Evolutionary conservation across 2,797 vertebrate species (phyloP).

Genomic region (Sebastes cheni): DNA sequence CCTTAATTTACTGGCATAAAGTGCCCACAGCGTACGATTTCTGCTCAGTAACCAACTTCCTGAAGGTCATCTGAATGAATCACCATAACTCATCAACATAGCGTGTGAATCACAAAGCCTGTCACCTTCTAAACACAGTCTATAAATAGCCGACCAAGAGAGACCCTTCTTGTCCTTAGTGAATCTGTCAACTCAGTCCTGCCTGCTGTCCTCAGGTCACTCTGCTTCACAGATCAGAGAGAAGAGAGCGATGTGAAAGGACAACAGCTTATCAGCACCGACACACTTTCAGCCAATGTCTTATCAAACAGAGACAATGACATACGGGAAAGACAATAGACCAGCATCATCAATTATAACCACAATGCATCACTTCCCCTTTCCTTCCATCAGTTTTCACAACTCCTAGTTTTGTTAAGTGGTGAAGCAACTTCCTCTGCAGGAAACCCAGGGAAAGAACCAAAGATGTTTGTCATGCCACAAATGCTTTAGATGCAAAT

Average conservation of each 20-base stretch:
- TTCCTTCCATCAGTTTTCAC: constrained; percentile 67
- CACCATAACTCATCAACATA: constrained; percentile 34
- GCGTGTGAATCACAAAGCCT: constrained; percentile 42
- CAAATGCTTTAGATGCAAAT: neutral
- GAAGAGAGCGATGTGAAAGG: neutral
- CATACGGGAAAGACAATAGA: constrained; percentile 29
- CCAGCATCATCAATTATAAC: constrained; percentile 39
- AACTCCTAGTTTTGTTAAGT: constrained; percentile 58
- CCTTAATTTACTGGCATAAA: neutral
- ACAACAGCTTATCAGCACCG: neutral
- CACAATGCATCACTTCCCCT: constrained; percentile 60
- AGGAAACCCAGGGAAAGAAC: constrained; percentile 40
- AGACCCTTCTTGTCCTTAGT: constrained; percentile 13
- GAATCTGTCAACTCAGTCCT: constrained; percentile 3
- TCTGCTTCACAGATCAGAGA: neutral
- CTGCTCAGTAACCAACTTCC: constrained; percentile 27
- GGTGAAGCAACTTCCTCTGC: constrained; percentile 72
- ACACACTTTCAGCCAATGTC: neutral
- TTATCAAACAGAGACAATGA: constrained; percentile 17
- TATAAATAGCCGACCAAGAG: constrained; percentile 43
- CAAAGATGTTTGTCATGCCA: neutral
- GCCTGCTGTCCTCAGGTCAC: neutral
- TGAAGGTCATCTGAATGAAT: constrained; percentile 57
- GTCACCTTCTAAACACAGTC: constrained; percentile 46
- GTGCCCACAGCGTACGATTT: neutral